Evolutionary conservation across 2,113 vertebrate species (phyloP).

Genomic region (Toxostoma redivivum): DNA sequence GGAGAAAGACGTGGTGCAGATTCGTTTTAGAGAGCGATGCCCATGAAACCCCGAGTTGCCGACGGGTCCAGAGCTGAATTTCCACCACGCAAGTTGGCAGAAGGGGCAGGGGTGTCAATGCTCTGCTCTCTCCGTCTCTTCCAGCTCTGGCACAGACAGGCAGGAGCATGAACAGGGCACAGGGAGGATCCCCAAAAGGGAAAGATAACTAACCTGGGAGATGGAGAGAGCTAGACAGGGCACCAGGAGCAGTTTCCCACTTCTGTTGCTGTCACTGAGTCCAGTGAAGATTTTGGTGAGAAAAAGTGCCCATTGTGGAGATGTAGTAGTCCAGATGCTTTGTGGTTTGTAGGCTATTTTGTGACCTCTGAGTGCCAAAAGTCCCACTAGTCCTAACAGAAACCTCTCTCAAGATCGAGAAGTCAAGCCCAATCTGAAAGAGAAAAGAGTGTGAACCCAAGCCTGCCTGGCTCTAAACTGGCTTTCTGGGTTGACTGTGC

Average conservation of each 20-base stretch:
- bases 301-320: neutral
- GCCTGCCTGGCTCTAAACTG: neutral
- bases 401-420: neutral
- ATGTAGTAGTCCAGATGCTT: neutral
- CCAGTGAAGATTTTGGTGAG: neutral
- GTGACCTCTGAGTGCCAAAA: neutral
- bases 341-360: neutral
- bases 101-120: neutral
- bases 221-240: neutral
- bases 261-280: neutral
- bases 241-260: neutral
- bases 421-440: neutral
- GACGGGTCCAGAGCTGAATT: neutral
- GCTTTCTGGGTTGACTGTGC: neutral
- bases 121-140: neutral
- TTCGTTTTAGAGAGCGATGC: neutral
- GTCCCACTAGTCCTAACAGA: neutral
- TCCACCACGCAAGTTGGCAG: neutral
- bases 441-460: neutral
- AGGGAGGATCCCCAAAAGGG: neutral
- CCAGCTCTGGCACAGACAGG: neutral
- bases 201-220: neutral
- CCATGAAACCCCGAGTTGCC: fast-evolving
- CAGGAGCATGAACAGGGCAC: fast-evolving
- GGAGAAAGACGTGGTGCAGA: neutral